Conservation (phyloP, 1,140 invertebrate genomes). For the Fopius arisanus region DNA sequence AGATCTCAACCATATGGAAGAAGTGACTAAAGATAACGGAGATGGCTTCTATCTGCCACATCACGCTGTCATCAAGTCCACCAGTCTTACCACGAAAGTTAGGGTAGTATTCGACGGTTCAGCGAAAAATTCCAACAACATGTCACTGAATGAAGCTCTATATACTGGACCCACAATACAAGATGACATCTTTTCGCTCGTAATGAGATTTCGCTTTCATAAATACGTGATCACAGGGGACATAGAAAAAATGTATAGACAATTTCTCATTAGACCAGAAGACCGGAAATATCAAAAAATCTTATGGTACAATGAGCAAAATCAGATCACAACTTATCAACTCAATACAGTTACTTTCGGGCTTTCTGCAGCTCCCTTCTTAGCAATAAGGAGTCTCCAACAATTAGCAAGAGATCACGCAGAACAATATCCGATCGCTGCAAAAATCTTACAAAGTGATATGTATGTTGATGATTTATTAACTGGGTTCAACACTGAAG, state of each 20-base stretch:
- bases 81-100: neutral
- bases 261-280: slow-evolving; percentile 27
- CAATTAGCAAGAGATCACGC: slow-evolving; percentile 36
- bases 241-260: slow-evolving; percentile 41
- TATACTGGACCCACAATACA: slow-evolving; percentile 18
- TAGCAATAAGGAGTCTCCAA: slow-evolving; percentile 35
- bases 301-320: slow-evolving; percentile 21
- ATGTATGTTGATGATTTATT: slow-evolving; percentile 63
- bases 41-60: slow-evolving; percentile 24
- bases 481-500: slow-evolving; percentile 45
- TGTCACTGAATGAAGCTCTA: slow-evolving; percentile 44
- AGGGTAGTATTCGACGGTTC: slow-evolving; percentile 13
- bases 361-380: slow-evolving; percentile 35
- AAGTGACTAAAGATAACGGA: slow-evolving; percentile 1
- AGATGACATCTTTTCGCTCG: slow-evolving; percentile 23
- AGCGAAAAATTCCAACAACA: slow-evolving; percentile 27
- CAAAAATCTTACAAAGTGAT: slow-evolving; percentile 39
- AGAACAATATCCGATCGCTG: slow-evolving; percentile 43
- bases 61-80: neutral
- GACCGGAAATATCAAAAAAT: slow-evolving; percentile 33
- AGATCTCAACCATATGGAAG: neutral
- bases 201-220: slow-evolving; percentile 35
- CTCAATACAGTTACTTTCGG: slow-evolving; percentile 49
- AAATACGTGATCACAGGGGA: slow-evolving; percentile 37
- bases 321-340: slow-evolving; percentile 29